phyloP scores from a whole-genome alignment of 2,797 vertebrate species.

The Anguilla pacifica region DNA sequence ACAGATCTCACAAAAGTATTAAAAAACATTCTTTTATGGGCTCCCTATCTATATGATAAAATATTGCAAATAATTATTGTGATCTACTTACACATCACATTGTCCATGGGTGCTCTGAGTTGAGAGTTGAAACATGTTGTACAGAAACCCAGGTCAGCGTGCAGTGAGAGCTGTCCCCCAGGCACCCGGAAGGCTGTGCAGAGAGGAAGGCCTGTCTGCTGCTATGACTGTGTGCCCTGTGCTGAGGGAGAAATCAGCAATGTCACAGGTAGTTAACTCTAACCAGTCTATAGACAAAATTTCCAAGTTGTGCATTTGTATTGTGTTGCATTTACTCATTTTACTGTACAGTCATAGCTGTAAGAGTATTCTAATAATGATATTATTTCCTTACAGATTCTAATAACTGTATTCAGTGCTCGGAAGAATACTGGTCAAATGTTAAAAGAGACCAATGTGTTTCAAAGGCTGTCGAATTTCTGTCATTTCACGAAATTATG shows the following conservation, averaged over 20 bases:
- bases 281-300: neutral
- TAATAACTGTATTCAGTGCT: slow-evolving; percentile 27
- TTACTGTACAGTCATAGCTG: no score
- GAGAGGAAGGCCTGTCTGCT: no score
- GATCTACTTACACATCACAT: neutral
- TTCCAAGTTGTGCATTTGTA: neutral
- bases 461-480: slow-evolving; percentile 13
- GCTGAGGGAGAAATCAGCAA: neutral
- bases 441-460: slow-evolving; percentile 7
- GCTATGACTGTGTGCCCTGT: no score
- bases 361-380: neutral
- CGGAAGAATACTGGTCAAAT: slow-evolving; percentile 29
- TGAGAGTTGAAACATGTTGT: neutral
- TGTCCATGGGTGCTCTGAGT: neutral
- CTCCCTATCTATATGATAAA: no score
- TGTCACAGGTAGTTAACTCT: neutral
- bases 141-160: slow-evolving; percentile 68
- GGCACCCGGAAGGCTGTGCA: no score
- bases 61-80: neutral
- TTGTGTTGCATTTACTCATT: neutral
- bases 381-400: slow-evolving; percentile 17
- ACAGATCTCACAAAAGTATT: no score
- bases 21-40: no score
- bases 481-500: neutral
- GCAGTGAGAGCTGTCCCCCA: no score